Percentiles rank a stretch among this genome's conserved stretches.
Conservation (phyloP, 2,113 vertebrate species). For the Boulengeromyrus knoepffleri region DNA sequence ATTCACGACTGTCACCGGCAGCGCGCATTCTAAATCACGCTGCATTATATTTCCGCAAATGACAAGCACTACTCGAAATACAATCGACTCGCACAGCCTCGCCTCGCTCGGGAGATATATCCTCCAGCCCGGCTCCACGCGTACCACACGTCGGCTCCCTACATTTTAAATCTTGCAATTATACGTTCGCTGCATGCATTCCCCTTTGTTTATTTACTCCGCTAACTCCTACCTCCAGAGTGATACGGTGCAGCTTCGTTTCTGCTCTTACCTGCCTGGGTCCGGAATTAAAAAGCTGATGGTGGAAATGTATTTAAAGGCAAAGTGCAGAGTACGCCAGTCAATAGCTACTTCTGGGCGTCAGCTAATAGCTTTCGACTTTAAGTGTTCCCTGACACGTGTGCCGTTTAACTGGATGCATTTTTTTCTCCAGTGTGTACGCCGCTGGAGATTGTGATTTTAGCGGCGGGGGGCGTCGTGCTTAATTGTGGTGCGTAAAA, state of each 20-base stretch:
- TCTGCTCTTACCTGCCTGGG: not conserved
- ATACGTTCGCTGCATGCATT: not conserved
- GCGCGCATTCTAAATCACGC: not conserved
- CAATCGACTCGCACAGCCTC: not conserved
- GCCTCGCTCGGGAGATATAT: not conserved
- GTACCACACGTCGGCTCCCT: not conserved
- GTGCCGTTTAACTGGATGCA: not conserved
- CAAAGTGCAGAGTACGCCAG: not conserved
- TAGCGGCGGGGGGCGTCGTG: not conserved
- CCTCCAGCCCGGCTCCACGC: not conserved
- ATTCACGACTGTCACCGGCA: not conserved
- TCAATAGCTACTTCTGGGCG: not conserved
- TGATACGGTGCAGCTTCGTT: not conserved
- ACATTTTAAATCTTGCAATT: not conserved
- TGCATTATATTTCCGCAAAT: conserved; percentile 5
- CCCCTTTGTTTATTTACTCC: not conserved
- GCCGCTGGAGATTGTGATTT: not conserved
- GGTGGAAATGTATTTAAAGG: not conserved
- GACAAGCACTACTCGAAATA: not conserved
- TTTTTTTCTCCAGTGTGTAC: not conserved
- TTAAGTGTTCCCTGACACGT: not conserved
- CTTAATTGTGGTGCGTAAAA: conserved; percentile 4
- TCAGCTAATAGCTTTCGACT: not conserved
- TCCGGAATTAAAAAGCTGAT: not conserved
- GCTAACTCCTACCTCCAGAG: too few relatives aligned